Percentiles rank a stretch among this genome's conserved stretches.
These are phyloP conservation scores for Drosophila sucinea DNA, from an alignment of 1,140 invertebrate genomes.

Conservation along the genomic window DNA sequence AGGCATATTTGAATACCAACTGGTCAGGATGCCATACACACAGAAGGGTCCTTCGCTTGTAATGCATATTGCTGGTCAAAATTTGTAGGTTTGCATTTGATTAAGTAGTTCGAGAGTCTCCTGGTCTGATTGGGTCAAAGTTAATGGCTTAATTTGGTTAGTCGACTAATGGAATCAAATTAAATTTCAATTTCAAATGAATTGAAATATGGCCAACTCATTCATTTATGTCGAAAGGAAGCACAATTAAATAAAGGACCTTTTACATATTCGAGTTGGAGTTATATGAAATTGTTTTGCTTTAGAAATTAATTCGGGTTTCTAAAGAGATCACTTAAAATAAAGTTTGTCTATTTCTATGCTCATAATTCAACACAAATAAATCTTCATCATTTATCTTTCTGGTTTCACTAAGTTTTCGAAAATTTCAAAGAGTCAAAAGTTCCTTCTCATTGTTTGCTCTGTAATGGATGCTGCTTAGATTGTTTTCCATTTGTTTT, in stretches of 20 bases:
- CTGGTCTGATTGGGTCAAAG: not conserved
- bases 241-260: not conserved
- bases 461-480: not conserved
- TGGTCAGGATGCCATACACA: not conserved
- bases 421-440: no score
- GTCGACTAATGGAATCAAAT: not conserved
- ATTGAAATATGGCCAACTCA: not conserved
- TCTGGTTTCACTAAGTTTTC: no score
- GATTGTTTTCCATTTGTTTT: not conserved
- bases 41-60: not conserved
- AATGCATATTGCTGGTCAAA: not conserved
- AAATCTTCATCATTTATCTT: no score
- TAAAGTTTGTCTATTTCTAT: no score
- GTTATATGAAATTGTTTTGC: no score
- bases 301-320: no score
- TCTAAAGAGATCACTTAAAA: no score
- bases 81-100: conserved; percentile 1
- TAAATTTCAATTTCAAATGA: conserved; percentile 1
- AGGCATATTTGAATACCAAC: conserved; percentile 3
- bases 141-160: conserved; percentile 1
- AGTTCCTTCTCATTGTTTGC: not conserved
- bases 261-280: not conserved
- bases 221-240: not conserved
- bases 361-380: no score
- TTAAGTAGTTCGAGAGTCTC: not conserved